Evolutionary conservation across 2,797 vertebrate species (phyloP).

Genomic region (Borostomias antarcticus): DNA sequence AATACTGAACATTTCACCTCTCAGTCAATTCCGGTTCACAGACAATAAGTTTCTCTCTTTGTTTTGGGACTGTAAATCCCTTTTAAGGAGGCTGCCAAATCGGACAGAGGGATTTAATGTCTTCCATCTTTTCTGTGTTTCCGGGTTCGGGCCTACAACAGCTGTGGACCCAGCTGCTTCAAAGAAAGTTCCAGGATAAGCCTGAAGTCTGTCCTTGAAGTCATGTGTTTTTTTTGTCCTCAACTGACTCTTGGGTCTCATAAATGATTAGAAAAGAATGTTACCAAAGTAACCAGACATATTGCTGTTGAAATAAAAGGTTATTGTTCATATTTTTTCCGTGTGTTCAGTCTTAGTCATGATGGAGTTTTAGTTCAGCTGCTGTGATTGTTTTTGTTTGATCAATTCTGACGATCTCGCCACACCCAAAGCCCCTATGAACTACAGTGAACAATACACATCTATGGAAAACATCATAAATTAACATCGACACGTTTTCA

Average conservation of each 20-base stretch:
- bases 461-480: neutral
- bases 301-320: conserved; percentile 6
- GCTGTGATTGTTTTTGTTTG: conserved; percentile 14
- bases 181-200: neutral
- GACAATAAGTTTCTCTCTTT: conserved; percentile 36
- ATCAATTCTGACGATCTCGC: conserved; percentile 8
- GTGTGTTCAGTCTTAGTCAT: conserved; percentile 38
- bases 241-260: too few relatives aligned
- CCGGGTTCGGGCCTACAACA: conserved; percentile 40
- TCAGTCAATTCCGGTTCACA: conserved; percentile 28
- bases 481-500: conserved; percentile 11
- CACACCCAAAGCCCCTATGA: conserved; percentile 5
- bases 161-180: conserved; percentile 34
- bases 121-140: conserved; percentile 53
- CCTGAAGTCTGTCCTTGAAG: too few relatives aligned
- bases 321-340: conserved; percentile 33
- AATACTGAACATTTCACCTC: too few relatives aligned
- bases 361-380: conserved; percentile 22
- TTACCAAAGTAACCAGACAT: neutral
- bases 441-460: too few relatives aligned
- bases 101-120: conserved; percentile 57
- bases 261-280: neutral
- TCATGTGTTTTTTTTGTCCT: too few relatives aligned
- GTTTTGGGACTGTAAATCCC: conserved; percentile 13
- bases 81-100: conserved; percentile 47